Base-by-base conservation (phyloP, 2,888 invertebrate genomes). In the Phrixothrix hirtus region DNA sequence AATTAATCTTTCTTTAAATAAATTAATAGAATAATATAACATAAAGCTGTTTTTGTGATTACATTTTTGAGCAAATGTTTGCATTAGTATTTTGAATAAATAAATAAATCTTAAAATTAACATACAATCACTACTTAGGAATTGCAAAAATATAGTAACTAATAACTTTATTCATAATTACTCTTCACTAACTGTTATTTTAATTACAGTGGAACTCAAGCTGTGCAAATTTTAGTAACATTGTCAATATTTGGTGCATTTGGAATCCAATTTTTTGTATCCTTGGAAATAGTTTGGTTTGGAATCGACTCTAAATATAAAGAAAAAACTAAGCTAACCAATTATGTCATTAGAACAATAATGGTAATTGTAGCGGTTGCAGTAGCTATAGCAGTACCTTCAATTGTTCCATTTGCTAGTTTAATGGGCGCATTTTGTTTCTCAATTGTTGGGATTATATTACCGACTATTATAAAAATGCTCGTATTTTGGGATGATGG, bases 251-350 rank as follows among this genome's bases (percentile, higher is more conserved):
- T 89, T 76, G 89, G 95, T 74, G 94, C 96, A 0, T 98, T 95
- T 72, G 95, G 94, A 4, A 84, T 98, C n/a, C 97, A 98, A 77
- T 95, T 97, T 77, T 98, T 90, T 77, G 97, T 99, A 10, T 95
- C 96, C 72, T 81, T 96, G 49, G 92, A 92, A 69, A 94, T 98
- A 60, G 87, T 87, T 55, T 95, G 95, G 93, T 89, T 88, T 65
- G 80, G 80, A 39, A 79, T 96, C 42, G 88, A 92, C 69, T 85
- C 88, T 0, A 46, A 58, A 1, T 88, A 84, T 73, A 80, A 81
- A 16, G 86, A 86, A 66, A 81, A 83, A 39, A 85, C 85, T 4
- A 73, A 80, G 12, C 67, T 88, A 9, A 85, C 87, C 2, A 92
- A 95, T 73, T 93, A 93, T 75, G 74, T 85, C 17, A 78, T 92